Evolutionary conservation across 2,113 vertebrate species (phyloP).

Genomic region (Paratilapia polleni): DNA sequence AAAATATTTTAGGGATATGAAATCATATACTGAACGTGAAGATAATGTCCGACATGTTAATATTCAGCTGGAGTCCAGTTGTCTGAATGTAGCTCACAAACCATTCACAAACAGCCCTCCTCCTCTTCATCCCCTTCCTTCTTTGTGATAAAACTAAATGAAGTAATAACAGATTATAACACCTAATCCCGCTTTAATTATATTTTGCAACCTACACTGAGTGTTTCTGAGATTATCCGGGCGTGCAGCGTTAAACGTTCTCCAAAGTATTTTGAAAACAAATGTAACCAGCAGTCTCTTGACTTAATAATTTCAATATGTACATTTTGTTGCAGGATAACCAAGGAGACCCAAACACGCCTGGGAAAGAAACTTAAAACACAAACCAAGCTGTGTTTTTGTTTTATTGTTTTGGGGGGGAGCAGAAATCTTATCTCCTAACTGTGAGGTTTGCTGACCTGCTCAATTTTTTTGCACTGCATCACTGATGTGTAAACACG

Average conservation of each 20-base stretch:
- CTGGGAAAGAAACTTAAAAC: background rate
- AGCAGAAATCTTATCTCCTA: constrained; percentile 28
- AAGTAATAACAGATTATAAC: background rate
- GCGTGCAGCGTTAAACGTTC: background rate
- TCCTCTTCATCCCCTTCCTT: background rate
- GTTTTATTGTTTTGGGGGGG: too few relatives aligned
- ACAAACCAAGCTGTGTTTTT: background rate
- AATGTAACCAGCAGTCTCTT: background rate
- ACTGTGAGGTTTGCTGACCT: constrained; percentile 44
- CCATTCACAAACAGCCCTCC: background rate
- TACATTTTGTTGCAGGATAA: background rate
- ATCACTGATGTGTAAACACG: constrained; percentile 68
- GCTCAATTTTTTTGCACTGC: constrained; percentile 39
- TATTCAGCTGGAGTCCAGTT: background rate
- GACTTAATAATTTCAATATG: background rate
- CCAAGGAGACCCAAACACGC: background rate
- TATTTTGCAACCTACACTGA: background rate
- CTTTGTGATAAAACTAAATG: background rate
- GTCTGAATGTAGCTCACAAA: background rate
- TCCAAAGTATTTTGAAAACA: background rate
- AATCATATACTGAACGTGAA: background rate
- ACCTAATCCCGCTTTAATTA: background rate
- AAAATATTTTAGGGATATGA: background rate
- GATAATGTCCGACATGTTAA: too few relatives aligned
- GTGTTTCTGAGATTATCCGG: background rate